These are phyloP conservation scores for Anniella stebbinsi DNA, from an alignment of 2,797 vertebrate species.

Conservation along the genomic window DNA sequence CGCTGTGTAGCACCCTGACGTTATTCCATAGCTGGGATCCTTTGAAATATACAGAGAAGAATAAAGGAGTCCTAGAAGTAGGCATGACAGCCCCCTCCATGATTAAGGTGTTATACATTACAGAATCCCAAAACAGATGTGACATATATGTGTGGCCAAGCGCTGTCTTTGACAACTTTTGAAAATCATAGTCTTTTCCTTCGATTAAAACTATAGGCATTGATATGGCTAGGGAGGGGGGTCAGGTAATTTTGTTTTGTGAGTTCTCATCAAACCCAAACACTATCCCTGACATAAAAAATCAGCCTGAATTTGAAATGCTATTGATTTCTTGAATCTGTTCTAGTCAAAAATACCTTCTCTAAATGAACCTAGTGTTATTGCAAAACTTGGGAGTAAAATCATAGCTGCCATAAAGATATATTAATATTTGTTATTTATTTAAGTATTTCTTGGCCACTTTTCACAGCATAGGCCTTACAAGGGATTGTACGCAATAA, in stretches of 20 bases:
- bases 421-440: conserved; percentile 24
- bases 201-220: neutral
- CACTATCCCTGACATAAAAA: neutral
- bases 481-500: neutral
- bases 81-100: too few species aligned
- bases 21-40: too few species aligned
- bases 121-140: neutral
- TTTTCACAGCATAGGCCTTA: neutral
- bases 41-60: too few species aligned
- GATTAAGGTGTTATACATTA: too few species aligned
- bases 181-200: neutral
- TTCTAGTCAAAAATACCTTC: neutral
- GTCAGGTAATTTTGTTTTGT: neutral
- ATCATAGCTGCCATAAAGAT: conserved; percentile 31
- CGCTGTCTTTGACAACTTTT: neutral
- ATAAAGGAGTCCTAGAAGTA: too few species aligned
- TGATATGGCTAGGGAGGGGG: neutral
- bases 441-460: neutral
- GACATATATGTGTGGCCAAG: neutral
- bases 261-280: neutral
- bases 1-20: too few species aligned
- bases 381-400: conserved; percentile 26
- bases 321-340: neutral
- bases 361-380: neutral
- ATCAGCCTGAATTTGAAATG: conserved; percentile 16